These are phyloP conservation scores for Trinorchestia longiramus DNA, from an alignment of 1,140 invertebrate genomes.

Conservation along the genomic window DNA sequence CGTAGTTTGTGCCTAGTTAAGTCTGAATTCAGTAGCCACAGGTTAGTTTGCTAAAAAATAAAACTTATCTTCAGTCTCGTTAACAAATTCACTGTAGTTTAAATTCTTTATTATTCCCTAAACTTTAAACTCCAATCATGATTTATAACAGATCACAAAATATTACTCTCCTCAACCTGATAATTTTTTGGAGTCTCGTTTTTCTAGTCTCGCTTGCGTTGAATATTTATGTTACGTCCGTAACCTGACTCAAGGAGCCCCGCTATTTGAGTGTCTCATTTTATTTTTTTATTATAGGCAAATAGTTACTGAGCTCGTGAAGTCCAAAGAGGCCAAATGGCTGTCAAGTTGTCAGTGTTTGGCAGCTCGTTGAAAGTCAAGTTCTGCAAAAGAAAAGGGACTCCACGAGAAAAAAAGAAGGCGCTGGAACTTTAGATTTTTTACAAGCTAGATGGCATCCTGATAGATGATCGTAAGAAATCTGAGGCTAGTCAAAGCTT, in stretches of 20 bases:
- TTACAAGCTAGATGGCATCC: not conserved
- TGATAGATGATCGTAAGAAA: not conserved
- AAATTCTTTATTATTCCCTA: not conserved
- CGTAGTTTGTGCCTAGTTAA: too few species aligned
- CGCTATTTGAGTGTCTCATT: not conserved
- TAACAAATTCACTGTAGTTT: too few species aligned
- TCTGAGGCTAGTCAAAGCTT: not conserved
- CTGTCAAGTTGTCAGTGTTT: not conserved
- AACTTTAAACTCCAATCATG: not conserved
- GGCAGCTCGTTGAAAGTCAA: conserved; percentile 6
- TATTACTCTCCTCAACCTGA: not conserved
- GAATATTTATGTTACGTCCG: not conserved
- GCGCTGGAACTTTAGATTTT: not conserved
- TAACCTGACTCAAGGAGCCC: not conserved
- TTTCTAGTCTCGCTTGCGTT: not conserved
- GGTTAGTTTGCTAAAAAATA: too few species aligned
- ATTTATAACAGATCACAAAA: not conserved
- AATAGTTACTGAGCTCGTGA: not conserved
- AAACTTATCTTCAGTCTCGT: too few species aligned
- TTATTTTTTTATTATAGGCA: not conserved
- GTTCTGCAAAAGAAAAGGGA: not conserved
- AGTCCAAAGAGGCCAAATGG: not conserved
- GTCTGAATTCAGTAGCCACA: too few species aligned
- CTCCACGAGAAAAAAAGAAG: not conserved
- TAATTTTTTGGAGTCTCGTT: not conserved